Conservation (phyloP, 2,797 vertebrate species). For the Hydrolagus colliei region DNA sequence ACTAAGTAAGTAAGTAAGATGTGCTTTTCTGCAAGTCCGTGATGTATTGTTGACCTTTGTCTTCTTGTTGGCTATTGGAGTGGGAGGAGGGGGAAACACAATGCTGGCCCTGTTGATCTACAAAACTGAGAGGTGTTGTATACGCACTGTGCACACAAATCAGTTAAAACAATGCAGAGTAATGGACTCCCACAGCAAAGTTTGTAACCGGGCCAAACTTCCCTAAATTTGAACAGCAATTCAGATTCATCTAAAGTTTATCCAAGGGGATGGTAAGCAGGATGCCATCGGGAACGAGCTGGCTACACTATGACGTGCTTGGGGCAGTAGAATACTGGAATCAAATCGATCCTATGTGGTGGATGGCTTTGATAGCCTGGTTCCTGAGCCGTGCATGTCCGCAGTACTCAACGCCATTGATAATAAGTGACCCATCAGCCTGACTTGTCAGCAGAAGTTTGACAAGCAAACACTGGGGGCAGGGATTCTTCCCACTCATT, state of each 20-base stretch:
- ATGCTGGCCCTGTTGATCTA: conserved; percentile 1
- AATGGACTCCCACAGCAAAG: conserved; percentile 15
- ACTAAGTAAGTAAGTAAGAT: conserved; percentile 23
- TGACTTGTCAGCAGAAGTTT: no score
- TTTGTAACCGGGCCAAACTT: not conserved
- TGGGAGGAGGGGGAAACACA: not conserved
- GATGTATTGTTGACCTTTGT: conserved; percentile 18
- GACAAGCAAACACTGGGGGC: no score
- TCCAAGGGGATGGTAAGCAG: no score
- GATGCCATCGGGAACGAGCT: no score
- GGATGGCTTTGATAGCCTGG: no score
- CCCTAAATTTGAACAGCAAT: conserved; percentile 19
- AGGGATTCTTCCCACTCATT: no score
- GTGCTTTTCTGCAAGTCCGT: conserved; percentile 14
- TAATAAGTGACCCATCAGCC: no score
- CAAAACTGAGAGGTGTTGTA: conserved; percentile 31
- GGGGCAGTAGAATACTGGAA: no score
- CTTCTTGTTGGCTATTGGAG: not conserved
- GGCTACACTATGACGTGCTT: no score
- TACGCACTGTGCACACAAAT: conserved; percentile 30
- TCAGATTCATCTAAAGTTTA: conserved; percentile 31
- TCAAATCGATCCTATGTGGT: no score
- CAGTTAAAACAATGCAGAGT: conserved; percentile 31
- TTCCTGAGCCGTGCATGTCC: no score
- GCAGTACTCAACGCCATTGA: no score